Conservation (phyloP, 2,888 invertebrate species). For the Ichneumoninae sp. region DNA sequence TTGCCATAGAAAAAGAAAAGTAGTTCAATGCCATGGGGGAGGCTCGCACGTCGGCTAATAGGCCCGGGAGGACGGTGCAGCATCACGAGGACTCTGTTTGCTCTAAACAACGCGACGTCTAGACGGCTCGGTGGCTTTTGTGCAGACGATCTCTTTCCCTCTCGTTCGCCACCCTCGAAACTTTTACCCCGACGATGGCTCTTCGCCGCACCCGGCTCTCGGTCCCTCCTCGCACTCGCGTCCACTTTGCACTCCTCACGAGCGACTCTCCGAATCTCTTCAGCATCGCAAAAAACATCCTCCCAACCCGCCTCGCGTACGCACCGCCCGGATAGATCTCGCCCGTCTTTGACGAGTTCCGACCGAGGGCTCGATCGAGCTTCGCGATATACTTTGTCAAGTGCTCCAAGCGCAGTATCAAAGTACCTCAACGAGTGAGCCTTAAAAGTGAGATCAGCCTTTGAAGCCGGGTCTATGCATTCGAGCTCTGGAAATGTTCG, state of each 20-base stretch:
- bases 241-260: conserved; percentile 29
- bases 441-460: conserved; percentile 9
- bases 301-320: not conserved
- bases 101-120: conserved; percentile 78
- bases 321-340: conserved; percentile 10
- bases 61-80: not conserved
- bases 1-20: not conserved
- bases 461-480: not conserved
- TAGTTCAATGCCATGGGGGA: conserved; percentile 12
- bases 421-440: conserved; percentile 6
- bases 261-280: conserved; percentile 28
- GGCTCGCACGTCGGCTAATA: not conserved
- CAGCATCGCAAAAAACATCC: conserved; percentile 12
- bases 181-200: conserved; percentile 57
- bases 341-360: conserved; percentile 37
- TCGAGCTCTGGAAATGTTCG: conserved; percentile 22
- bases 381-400: conserved; percentile 3
- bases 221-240: conserved; percentile 34
- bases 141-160: conserved; percentile 49
- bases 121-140: conserved; percentile 74
- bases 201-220: conserved; percentile 31
- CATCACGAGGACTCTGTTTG: conserved; percentile 69
- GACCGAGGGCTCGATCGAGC: conserved; percentile 20
- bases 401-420: not conserved
- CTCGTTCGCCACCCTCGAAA: conserved; percentile 52